Conservation (phyloP, 23 tunicate genomes). For the Phallusia fumigata region DNA sequence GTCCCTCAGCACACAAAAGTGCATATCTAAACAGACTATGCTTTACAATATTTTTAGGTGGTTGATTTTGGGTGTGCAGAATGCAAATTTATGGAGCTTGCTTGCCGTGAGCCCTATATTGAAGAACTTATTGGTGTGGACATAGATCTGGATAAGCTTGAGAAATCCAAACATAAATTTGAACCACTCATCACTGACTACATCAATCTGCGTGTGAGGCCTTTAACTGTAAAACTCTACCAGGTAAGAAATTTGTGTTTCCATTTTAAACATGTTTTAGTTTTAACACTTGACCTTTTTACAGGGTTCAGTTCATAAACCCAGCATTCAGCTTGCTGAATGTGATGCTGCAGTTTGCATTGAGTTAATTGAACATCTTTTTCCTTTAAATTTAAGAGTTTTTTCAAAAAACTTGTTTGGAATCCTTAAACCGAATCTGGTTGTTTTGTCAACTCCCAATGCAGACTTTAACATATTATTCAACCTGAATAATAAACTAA, state of each 20-base stretch:
- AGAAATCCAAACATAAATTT: constrained; percentile 17
- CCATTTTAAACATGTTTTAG: not conserved
- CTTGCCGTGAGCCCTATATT: constrained; percentile 45
- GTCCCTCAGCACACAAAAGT: not conserved
- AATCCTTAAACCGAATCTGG: constrained; percentile 34
- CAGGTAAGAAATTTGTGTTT: constrained; percentile 28
- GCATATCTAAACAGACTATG: not conserved
- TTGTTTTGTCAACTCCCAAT: constrained; percentile 78
- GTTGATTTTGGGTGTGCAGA: constrained; percentile 86
- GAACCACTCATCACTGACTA: constrained; percentile 42
- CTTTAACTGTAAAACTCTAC: constrained; percentile 36
- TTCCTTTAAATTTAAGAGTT: constrained; percentile 4
- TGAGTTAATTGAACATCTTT: constrained; percentile 72
- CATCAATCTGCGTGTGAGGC: constrained; percentile 38
- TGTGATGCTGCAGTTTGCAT: constrained; percentile 56
- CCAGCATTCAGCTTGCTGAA: constrained; percentile 3
- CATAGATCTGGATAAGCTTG: constrained; percentile 26
- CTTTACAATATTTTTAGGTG: constrained; percentile 26
- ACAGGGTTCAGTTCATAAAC: constrained; percentile 55
- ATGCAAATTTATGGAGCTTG: constrained; percentile 48
- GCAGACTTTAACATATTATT: constrained; percentile 74
- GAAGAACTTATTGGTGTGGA: constrained; percentile 74
- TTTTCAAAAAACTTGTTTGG: constrained; percentile 54
- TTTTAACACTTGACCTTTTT: not conserved
- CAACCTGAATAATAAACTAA: constrained; percentile 1